Evolutionary conservation across 1,140 invertebrate species (phyloP), one percentile per base, ranked within the genome.

Genomic region (Drosophila biarmipes): DNA sequence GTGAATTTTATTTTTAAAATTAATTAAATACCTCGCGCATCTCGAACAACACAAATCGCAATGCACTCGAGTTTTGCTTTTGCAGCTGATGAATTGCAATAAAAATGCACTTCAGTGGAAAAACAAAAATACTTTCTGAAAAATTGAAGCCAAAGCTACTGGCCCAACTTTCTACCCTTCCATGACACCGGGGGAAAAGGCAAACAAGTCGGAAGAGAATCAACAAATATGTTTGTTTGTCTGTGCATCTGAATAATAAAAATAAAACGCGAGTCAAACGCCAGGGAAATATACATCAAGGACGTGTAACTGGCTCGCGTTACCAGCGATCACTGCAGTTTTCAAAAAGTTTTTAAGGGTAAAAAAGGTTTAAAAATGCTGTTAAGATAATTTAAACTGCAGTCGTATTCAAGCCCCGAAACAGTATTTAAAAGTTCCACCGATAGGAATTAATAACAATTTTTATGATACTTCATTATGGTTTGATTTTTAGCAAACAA

Each of bases 151-250:
- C 43, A 67, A 42, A 21, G 34, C 43, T n/a, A 38, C 17, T 17
- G 34, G 27, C 6, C 27, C 29, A 63, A 24, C 21, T 31, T 40
- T 35, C 35, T 12, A 34, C 46, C n/a, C 15, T 14, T n/a, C 8
- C 56, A 43, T 24, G 12, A 49, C 17, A 19, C 0, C 10, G 35
- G 11, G 15, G 43, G 35, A 34, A 42, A 45, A 57, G 67, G 49
- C 71, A 67, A 81, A 64, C 51, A 54, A 67, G 42, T 45, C 51
- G 29, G 73, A 38, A 46, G 29, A 69, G 73, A 76, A 76, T 59
- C 73, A 77, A 77, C 73, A 72, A 64, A 54, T 66, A 58, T 79
- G 55, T 79, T 81, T 77, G 58, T 77, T 55, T 48, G 42, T 57
- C 49, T 73, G 55, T 76, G 72, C 71, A 43, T 48, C 64, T 56